phyloP scores from a whole-genome alignment of 2,797 vertebrate species.

The Sebastes iracundus region DNA sequence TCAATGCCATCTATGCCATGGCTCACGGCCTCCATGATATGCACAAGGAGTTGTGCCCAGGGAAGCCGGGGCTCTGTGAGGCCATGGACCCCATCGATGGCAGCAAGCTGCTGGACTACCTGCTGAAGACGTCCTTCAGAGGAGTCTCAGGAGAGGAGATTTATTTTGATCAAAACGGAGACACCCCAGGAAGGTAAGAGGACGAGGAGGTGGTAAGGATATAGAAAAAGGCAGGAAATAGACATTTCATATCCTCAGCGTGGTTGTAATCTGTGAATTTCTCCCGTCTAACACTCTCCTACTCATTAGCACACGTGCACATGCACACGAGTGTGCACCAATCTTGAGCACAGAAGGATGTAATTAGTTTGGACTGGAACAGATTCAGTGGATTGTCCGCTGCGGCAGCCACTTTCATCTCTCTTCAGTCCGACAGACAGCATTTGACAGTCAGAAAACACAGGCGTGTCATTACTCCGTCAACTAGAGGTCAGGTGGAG shows the following conservation, averaged over 20 bases:
- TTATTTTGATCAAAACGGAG: conserved; percentile 97
- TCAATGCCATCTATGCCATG: conserved; percentile 99
- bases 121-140: conserved; percentile 93
- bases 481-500: conserved; percentile 56
- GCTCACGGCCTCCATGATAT: conserved; percentile 96
- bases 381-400: conserved; percentile 71
- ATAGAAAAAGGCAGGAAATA: not conserved
- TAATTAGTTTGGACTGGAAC: conserved; percentile 82
- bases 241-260: not conserved
- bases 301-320: conserved; percentile 40
- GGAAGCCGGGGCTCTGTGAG: conserved; percentile 91
- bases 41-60: conserved; percentile 91
- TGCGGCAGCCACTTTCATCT: conserved; percentile 68
- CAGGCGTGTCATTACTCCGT: conserved; percentile 55
- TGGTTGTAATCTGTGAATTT: conserved; percentile 14
- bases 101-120: conserved; percentile 94
- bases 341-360: conserved; percentile 51
- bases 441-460: conserved; percentile 68
- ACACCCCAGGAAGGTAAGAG: conserved; percentile 95
- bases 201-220: not conserved
- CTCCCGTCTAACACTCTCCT: conserved; percentile 6
- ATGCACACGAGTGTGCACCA: conserved; percentile 26
- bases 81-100: conserved; percentile 98
- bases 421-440: conserved; percentile 53
- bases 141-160: conserved; percentile 97